A percentile compares a stretch with the other conserved stretches of the same genome.
phyloP scores from a whole-genome alignment of 2,797 vertebrate genomes.

The Platalea minor region DNA sequence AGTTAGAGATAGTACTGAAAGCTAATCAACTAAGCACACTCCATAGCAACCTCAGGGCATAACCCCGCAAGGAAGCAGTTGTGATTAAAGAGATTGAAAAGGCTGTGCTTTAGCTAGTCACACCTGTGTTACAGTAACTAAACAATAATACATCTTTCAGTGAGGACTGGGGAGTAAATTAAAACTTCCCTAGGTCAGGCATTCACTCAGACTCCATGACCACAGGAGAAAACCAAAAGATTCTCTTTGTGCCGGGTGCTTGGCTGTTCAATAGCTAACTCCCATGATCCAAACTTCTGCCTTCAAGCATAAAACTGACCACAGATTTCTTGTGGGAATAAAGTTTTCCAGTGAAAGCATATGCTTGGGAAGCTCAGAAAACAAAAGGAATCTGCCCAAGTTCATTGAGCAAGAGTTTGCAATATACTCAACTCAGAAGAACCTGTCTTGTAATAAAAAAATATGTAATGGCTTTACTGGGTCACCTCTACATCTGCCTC shows the following conservation, averaged over 20 bases:
- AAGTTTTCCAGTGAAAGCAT: slow-evolving; percentile 51
- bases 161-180: neutral
- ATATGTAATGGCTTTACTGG: neutral
- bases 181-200: neutral
- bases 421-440: neutral
- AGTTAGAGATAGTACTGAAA: neutral
- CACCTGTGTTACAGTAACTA: neutral
- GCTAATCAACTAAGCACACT: neutral
- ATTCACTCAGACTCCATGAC: neutral
- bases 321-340: slow-evolving; percentile 33
- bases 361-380: slow-evolving; percentile 8
- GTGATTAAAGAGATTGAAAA: neutral
- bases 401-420: slow-evolving; percentile 1
- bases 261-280: neutral
- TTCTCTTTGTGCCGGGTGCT: neutral
- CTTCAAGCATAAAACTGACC: slow-evolving; percentile 17
- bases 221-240: slow-evolving; percentile 21
- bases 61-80: neutral
- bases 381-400: neutral
- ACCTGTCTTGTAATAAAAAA: neutral
- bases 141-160: neutral
- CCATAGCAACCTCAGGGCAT: neutral
- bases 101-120: neutral
- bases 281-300: neutral
- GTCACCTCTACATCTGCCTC: neutral